These are phyloP conservation scores for Hetaerina titia DNA, from an alignment of 2,888 invertebrate genomes.

Conservation along the genomic window DNA sequence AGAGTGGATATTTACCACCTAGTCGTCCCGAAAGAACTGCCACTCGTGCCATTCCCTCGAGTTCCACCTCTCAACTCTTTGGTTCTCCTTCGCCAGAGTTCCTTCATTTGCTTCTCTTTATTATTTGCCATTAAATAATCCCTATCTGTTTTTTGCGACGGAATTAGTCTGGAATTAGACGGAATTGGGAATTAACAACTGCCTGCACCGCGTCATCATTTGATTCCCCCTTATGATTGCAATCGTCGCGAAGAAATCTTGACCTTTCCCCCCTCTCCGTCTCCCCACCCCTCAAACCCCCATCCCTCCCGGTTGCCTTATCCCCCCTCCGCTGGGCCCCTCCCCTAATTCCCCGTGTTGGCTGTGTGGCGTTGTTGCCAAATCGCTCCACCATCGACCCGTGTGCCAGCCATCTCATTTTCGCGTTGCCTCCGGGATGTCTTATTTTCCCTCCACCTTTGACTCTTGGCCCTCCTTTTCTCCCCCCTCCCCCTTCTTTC, in stretches of 20 bases:
- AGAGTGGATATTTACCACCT: not conserved
- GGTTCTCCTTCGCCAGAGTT: not conserved
- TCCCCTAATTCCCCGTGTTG: constrained; percentile 8
- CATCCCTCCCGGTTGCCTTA: not conserved
- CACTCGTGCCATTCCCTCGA: no score
- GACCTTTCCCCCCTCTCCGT: not conserved
- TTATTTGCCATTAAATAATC: no score
- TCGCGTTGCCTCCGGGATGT: constrained; percentile 25
- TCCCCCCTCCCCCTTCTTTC: not conserved
- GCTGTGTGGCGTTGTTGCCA: constrained; percentile 63
- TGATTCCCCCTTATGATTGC: not conserved
- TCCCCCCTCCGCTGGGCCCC: not conserved
- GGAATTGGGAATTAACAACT: no score
- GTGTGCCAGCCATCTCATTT: constrained; percentile 37
- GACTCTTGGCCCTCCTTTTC: not conserved
- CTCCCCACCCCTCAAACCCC: not conserved
- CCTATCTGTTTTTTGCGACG: not conserved
- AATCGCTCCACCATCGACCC: constrained; percentile 56
- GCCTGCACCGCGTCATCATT: not conserved
- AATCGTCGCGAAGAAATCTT: constrained; percentile 24
- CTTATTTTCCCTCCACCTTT: constrained; percentile 41
- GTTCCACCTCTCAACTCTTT: not conserved
- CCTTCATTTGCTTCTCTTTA: not conserved
- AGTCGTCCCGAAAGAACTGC: not conserved
- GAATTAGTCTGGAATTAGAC: no score